These are phyloP conservation scores for Hanleya hanleyi DNA, from an alignment of 2,888 invertebrate species.

Conservation along the genomic window DNA sequence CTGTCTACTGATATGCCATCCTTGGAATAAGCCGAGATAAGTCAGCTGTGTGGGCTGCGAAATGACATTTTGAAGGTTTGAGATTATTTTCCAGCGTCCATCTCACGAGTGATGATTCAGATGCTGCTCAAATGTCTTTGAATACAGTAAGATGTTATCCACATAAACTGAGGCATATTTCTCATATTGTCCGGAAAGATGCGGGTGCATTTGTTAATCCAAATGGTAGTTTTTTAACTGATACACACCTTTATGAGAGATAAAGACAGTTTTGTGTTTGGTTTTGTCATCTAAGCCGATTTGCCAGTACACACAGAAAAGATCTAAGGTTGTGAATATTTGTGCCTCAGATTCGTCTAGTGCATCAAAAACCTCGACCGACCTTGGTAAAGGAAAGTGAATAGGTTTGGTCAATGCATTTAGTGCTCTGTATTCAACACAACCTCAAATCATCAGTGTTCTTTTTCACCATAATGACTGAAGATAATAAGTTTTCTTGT, in stretches of 20 bases:
- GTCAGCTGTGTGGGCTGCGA: background rate
- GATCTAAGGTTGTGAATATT: background rate
- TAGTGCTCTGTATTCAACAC: background rate
- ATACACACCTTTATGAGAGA: background rate
- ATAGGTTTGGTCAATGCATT: background rate
- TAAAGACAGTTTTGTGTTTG: constrained; percentile 12
- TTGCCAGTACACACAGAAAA: constrained; percentile 2
- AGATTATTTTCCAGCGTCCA: background rate
- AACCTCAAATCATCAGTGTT: no score
- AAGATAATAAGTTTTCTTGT: no score
- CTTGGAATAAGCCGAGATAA: background rate
- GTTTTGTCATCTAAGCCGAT: background rate
- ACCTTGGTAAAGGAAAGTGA: background rate
- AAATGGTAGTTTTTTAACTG: constrained; percentile 10
- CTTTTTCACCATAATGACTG: background rate
- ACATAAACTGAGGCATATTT: constrained; percentile 21
- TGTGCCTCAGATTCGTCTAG: background rate
- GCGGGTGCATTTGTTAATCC: constrained; percentile 4
- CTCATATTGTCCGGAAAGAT: background rate
- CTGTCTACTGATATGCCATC: background rate
- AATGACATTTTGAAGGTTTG: constrained; percentile 17
- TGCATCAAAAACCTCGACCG: background rate
- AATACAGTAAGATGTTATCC: constrained; percentile 20
- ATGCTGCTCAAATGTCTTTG: constrained; percentile 11
- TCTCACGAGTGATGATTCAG: background rate